phyloP scores from a whole-genome alignment of 2,113 vertebrate genomes.

The Aegithalos caudatus region DNA sequence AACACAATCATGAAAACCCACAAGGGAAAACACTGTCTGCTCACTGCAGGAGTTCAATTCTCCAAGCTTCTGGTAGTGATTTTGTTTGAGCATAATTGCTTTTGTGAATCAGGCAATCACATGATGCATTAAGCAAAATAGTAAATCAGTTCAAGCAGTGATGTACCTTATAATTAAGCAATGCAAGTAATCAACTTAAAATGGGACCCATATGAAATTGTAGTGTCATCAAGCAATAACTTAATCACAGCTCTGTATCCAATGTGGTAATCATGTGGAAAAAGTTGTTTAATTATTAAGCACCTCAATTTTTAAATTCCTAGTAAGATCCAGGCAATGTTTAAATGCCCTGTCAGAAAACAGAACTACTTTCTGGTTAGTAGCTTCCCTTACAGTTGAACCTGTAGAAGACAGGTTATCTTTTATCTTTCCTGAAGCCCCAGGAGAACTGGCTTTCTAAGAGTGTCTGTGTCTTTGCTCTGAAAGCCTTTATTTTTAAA shows the following conservation, averaged over 20 bases:
- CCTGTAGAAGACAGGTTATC: not conserved
- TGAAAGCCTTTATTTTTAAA: not conserved
- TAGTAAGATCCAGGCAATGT: not conserved
- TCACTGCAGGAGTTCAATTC: not conserved
- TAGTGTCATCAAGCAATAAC: conserved; percentile 19
- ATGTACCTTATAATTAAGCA: conserved; percentile 44
- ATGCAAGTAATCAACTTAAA: conserved; percentile 31
- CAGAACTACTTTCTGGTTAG: not conserved
- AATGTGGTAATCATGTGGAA: not conserved
- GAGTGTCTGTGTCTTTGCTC: not conserved
- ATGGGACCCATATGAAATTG: not conserved
- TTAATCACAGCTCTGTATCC: not conserved
- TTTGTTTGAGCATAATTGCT: not conserved
- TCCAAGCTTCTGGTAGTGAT: not conserved
- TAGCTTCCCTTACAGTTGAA: not conserved
- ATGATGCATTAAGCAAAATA: conserved; percentile 29
- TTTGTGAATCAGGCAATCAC: conserved; percentile 23
- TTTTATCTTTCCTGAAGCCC: not conserved
- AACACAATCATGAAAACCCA: not conserved
- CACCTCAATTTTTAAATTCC: not conserved
- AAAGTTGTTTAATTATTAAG: not conserved
- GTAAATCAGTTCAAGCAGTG: conserved; percentile 1
- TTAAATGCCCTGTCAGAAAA: not conserved
- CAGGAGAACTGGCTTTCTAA: not conserved
- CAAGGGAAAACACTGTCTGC: not conserved